phyloP scores from a whole-genome alignment of 2,113 vertebrate genomes.

The Vanacampus margaritifer region DNA sequence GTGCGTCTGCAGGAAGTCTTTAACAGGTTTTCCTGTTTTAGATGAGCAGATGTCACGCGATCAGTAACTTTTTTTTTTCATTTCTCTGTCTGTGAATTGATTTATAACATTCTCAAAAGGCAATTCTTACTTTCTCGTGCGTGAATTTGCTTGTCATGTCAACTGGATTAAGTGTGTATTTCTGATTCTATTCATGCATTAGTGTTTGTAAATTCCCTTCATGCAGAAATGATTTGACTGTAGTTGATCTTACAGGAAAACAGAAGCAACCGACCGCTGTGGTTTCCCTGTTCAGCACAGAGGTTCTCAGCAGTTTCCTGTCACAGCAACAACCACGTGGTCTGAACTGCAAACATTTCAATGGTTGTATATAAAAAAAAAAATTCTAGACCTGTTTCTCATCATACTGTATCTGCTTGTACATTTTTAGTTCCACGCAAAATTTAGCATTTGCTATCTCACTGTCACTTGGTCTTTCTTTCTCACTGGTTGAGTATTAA shows the following conservation, averaged over 20 bases:
- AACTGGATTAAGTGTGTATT: neutral
- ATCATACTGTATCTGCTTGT: neutral
- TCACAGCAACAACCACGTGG: conserved; percentile 23
- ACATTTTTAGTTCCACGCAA: no score
- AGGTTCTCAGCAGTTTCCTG: conserved; percentile 45
- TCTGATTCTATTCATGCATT: neutral
- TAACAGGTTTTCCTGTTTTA: conserved; percentile 56
- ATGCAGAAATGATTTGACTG: conserved; percentile 1
- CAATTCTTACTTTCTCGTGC: neutral
- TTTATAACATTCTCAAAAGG: neutral
- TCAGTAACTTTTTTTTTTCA: neutral
- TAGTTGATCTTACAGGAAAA: conserved; percentile 38
- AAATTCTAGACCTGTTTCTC: neutral
- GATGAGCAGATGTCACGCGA: conserved; percentile 13
- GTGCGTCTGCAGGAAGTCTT: conserved; percentile 51
- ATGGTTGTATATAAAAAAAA: neutral
- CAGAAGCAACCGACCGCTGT: conserved; percentile 35
- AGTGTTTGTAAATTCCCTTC: neutral
- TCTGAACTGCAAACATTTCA: conserved; percentile 12
- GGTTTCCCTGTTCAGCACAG: conserved; percentile 37
- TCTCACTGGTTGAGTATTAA: no score
- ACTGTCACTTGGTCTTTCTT: no score
- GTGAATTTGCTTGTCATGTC: neutral
- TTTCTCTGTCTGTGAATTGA: conserved; percentile 1
- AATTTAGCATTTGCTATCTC: no score